Conservation (phyloP, 2,888 invertebrate genomes). For the Terebella lapidaria region DNA sequence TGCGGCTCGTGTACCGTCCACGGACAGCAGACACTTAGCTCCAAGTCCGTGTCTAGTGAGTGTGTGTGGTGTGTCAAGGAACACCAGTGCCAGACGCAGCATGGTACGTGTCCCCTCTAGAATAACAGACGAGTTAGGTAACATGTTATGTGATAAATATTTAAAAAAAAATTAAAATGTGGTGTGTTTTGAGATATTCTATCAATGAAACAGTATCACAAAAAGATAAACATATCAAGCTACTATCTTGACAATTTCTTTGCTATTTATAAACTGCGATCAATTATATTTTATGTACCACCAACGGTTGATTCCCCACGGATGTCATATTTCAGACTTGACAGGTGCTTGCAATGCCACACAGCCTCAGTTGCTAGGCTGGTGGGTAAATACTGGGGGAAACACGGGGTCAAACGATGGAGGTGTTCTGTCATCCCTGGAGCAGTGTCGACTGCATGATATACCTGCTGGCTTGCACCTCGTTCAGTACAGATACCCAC, state of each 20-base stretch:
- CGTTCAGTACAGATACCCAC: conserved; percentile 79
- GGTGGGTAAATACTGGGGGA: conserved; percentile 73
- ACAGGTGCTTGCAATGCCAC: conserved; percentile 7
- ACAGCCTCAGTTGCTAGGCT: conserved; percentile 44
- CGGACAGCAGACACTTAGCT: no score
- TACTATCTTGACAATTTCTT: no score
- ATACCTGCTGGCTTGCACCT: conserved; percentile 83
- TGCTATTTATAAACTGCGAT: no score
- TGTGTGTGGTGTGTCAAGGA: conserved; percentile 84
- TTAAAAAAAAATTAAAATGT: no score
- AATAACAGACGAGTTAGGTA: background rate
- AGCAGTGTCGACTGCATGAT: conserved; percentile 65
- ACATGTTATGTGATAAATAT: background rate
- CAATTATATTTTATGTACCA: background rate
- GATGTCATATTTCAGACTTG: background rate
- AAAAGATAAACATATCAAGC: no score
- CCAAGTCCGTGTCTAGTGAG: conserved; percentile 56
- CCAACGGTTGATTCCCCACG: background rate
- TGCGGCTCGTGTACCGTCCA: conserved; percentile 82
- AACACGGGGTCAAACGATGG: no score
- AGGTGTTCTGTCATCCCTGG: conserved; percentile 66
- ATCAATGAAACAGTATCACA: no score
- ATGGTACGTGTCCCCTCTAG: conserved; percentile 63
- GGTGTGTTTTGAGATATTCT: no score
- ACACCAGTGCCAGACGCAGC: conserved; percentile 80